phyloP scores from a whole-genome alignment of 2,888 invertebrate genomes.

The Archips xylosteana region DNA sequence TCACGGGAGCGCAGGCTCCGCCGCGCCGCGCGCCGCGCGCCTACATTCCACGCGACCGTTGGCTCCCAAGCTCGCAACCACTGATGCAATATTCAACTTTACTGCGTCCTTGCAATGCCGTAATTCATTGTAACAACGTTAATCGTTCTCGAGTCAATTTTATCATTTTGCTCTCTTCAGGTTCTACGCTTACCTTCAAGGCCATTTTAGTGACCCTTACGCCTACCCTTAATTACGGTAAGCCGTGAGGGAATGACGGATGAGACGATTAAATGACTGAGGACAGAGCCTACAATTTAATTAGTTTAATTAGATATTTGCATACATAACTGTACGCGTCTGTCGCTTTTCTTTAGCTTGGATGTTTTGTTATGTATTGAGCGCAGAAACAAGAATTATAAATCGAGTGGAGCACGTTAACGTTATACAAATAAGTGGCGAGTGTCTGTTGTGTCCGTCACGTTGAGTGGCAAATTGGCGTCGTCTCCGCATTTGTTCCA shows the following conservation, averaged over 20 bases:
- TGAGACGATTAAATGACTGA: slow-evolving; percentile 62
- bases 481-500: slow-evolving; percentile 75
- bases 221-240: slow-evolving; percentile 67
- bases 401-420: slow-evolving; percentile 67
- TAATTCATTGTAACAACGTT: slow-evolving; percentile 83
- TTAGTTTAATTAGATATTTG: slow-evolving; percentile 33
- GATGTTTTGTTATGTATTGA: slow-evolving; percentile 51
- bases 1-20: slow-evolving; percentile 62
- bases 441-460: slow-evolving; percentile 48
- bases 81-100: slow-evolving; percentile 85
- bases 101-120: slow-evolving; percentile 86
- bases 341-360: slow-evolving; percentile 10
- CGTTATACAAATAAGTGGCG: slow-evolving; percentile 74
- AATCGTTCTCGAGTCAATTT: slow-evolving; percentile 75
- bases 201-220: slow-evolving; percentile 62
- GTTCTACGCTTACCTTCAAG: slow-evolving; percentile 72
- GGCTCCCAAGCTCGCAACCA: slow-evolving; percentile 75
- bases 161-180: slow-evolving; percentile 73
- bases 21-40: slow-evolving; percentile 59
- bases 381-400: slow-evolving; percentile 58
- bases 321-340: slow-evolving; percentile 31
- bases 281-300: slow-evolving; percentile 36
- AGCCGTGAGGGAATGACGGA: slow-evolving; percentile 62
- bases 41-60: slow-evolving; percentile 81
- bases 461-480: slow-evolving; percentile 76